Conservation (phyloP, 2,797 vertebrate genomes). For the Carcharodon carcharias region DNA sequence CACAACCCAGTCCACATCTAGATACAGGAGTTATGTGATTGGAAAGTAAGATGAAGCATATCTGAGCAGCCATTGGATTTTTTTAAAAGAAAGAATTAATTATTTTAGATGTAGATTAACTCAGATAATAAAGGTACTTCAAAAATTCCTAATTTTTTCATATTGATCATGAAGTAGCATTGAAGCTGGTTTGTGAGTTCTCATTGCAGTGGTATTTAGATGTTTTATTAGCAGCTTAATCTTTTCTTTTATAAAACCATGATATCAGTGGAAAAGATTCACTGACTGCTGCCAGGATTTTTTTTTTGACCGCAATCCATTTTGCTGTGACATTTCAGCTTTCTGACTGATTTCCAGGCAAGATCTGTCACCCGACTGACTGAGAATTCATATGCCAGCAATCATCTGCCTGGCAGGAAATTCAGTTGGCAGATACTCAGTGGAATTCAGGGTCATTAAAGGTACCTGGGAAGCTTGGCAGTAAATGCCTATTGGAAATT, state of each 20-base stretch:
- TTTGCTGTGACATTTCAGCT: slow-evolving; percentile 18
- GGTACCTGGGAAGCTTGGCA: neutral
- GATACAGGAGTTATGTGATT: neutral
- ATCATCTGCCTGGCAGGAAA: slow-evolving; percentile 26
- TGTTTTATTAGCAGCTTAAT: neutral
- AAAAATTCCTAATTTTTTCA: neutral
- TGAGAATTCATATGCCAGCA: slow-evolving; percentile 21
- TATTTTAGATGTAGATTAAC: neutral
- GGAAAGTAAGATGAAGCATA: neutral
- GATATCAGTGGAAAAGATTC: slow-evolving; percentile 33
- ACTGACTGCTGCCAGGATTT: neutral
- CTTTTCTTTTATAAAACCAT: neutral
- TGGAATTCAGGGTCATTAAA: neutral
- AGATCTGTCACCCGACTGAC: neutral
- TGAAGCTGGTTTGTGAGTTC: neutral
- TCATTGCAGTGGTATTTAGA: neutral
- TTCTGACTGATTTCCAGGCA: slow-evolving; percentile 24
- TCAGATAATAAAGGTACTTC: neutral
- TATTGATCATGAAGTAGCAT: neutral
- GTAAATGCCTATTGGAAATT: neutral
- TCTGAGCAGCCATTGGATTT: too few relatives aligned
- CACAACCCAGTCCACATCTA: neutral
- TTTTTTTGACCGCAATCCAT: neutral
- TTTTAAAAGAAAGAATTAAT: neutral
- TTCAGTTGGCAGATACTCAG: neutral